Base-by-base conservation (phyloP, 2,888 invertebrate species). In the Harpalus rufipes region DNA sequence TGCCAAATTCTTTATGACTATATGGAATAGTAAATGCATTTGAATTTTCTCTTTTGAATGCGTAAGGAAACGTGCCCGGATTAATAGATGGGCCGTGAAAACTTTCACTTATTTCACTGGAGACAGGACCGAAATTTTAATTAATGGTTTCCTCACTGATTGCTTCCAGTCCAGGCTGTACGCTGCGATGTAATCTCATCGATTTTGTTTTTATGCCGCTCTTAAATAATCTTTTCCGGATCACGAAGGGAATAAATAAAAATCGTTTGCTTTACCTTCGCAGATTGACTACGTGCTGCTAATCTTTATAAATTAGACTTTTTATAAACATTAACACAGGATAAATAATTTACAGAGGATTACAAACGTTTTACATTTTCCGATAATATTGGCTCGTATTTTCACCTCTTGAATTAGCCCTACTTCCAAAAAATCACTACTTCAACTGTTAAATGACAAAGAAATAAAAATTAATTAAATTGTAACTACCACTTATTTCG, bases 31-130 rank as follows among this genome's bases (percentile, higher is more conserved):
- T 14, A 14, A 68, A 41, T 63, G n/a, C 32, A 68, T 14, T 32
- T 44, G 16, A 18, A 74, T 59, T 80, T 61, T 80, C 61, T 80
- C 59, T 80, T 61, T 61, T 39, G 61, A 80, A 61, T 59, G 14
- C 59, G 18, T 44, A 44, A 74, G 72, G 18, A 81, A 81, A 81
- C 81, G 81, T 81, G 81, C 68, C n/a, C 32, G 51, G 68, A 68
- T 68, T 81, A 68, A 16, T 68, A 68, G 81, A 81, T 81, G 81
- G 56, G 65, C 74, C 74, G 83, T 83, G 59, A 76, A 83, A 44
- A 83, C 83, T 83, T 83, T 83, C 83, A 74, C 83, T 82, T 72
- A 82, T 82, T 82, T 82, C 82, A 82, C 72, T 82, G 63, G 41
- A 81, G 63, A 81, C 81, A 81, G 16, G 81, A 81, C 44, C 81